These are phyloP conservation scores for Hartigia nigra DNA, from an alignment of 2,888 invertebrate genomes.

Conservation along the genomic window DNA sequence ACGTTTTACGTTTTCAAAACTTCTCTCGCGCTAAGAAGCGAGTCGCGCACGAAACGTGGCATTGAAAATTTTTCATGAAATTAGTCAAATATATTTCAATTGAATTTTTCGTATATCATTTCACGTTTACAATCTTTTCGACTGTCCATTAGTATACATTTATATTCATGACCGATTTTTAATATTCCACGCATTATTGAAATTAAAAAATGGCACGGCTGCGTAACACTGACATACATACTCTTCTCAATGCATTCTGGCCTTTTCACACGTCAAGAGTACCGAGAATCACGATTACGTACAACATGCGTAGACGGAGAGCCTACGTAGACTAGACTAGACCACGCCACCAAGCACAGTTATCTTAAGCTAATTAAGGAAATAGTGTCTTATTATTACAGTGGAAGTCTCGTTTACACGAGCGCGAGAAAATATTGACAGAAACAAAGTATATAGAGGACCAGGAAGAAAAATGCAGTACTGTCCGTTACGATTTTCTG, in stretches of 20 bases:
- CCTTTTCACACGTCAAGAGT: not conserved
- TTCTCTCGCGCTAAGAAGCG: not conserved
- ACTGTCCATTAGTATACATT: not conserved
- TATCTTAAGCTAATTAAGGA: constrained; percentile 34
- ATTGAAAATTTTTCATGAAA: not conserved
- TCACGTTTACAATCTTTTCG: no score
- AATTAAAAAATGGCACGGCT: not conserved
- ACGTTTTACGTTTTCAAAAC: not conserved
- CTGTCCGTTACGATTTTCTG: not conserved
- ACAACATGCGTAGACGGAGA: constrained; percentile 1
- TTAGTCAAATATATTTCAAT: not conserved
- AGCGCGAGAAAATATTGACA: not conserved
- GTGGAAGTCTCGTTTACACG: not conserved
- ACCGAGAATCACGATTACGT: not conserved
- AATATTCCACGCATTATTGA: not conserved
- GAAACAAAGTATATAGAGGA: not conserved
- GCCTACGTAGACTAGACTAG: constrained; percentile 3
- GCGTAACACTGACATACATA: not conserved
- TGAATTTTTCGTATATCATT: no score
- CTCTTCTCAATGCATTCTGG: not conserved
- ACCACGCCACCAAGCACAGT: constrained; percentile 28
- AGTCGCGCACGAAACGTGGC: not conserved
- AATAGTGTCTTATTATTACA: constrained; percentile 10
- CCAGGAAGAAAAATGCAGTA: not conserved
- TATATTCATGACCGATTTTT: not conserved